Evolutionary conservation across 2,888 invertebrate species (phyloP).

Genomic region (Anthophora plumipes): DNA sequence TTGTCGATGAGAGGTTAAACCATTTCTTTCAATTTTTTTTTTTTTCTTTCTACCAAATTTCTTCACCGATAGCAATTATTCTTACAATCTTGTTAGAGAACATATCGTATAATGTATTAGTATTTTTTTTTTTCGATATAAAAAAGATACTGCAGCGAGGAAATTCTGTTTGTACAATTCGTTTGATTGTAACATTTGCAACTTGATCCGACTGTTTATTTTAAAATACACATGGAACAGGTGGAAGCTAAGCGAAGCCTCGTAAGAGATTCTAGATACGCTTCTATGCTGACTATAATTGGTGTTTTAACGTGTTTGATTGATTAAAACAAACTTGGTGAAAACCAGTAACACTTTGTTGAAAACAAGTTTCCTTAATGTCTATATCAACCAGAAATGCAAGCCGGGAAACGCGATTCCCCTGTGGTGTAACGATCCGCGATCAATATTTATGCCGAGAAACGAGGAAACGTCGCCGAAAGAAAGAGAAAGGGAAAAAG

Average conservation of each 20-base stretch:
- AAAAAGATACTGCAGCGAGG: too few species aligned
- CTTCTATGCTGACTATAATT: not conserved
- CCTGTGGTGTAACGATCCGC: not conserved
- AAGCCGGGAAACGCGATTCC: slow-evolving; percentile 1
- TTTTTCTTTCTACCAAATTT: too few species aligned
- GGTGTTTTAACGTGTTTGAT: not conserved
- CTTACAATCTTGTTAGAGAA: too few species aligned
- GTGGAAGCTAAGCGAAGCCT: not conserved
- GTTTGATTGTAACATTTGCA: not conserved
- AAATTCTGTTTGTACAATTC: not conserved
- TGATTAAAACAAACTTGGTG: slow-evolving; percentile 4
- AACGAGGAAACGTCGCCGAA: slow-evolving; percentile 12
- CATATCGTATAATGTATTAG: too few species aligned
- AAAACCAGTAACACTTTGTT: slow-evolving; percentile 11
- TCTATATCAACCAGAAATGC: slow-evolving; percentile 18
- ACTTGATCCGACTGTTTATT: not conserved
- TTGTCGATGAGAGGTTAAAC: not conserved
- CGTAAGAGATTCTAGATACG: slow-evolving; percentile 2
- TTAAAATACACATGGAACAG: not conserved
- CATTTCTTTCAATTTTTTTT: too few species aligned
- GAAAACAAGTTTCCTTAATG: slow-evolving; percentile 34
- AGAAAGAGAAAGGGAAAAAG: slow-evolving; percentile 11
- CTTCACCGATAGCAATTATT: too few species aligned
- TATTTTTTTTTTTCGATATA: too few species aligned
- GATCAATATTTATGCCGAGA: slow-evolving; percentile 30